Base-by-base conservation (phyloP, 2,113 vertebrate species). In the Syngnathoides biaculeatus region DNA sequence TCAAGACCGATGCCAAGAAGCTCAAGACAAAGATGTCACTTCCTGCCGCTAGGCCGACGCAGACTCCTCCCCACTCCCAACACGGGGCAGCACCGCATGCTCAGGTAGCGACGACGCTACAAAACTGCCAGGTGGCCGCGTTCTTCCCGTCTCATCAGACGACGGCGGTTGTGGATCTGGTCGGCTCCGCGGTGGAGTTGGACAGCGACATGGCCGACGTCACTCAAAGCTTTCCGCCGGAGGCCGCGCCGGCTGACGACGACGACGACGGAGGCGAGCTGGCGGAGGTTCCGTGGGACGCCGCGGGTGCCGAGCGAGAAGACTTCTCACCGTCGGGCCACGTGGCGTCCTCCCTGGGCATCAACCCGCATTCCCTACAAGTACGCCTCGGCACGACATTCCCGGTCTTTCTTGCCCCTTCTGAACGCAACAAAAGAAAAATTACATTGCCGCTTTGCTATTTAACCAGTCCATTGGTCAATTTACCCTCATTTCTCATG, bases 141-240 rank as follows among this genome's bases (percentile, higher is more conserved):
- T 52, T 52, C 15, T 13, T 50, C 27, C 75, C 79, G 1, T 75
- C 35, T 86, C 1, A 84, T 1, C 90, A 98, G 97, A 92, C 88
- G 64, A 80, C 84, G 0, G 84, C 84, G 0, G 82, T 92, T 30
- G 77, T 91, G 77, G 95, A 97, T 53, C 91, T 91, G 7, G 85
- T 92, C 71, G 90, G 92, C 13, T 84, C 87, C 9, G 87, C 92
- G 47, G 83, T 90, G 4, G 97, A 98, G 67, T 77, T 96, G 84
- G 97, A 99, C 91, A 98, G 96, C 1, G 96, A 98, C 78, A 99
- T 99, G 97, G 92, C 94, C 0, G 96, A 99, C 87, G 93, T 98
- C 88, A 98, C 96, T 7, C 96, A 97, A 89, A 94, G 94, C 70
- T 84, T 89, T 3, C 71, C 83, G 11, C 78, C 77, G 38, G 94